These are phyloP conservation scores for Vultur gryphus DNA, from an alignment of 2,797 vertebrate species.

Conservation along the genomic window DNA sequence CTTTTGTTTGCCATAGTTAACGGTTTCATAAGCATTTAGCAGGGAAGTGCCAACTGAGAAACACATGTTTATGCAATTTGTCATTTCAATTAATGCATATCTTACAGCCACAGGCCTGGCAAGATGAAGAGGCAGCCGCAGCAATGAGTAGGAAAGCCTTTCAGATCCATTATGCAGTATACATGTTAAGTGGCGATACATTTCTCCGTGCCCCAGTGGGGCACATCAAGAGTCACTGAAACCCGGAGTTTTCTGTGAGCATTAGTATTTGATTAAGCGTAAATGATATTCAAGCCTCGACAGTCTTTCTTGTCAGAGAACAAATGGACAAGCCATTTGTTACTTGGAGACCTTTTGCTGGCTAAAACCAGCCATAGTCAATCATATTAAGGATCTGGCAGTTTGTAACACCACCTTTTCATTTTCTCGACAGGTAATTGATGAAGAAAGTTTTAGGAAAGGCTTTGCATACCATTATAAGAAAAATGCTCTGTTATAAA, in stretches of 20 bases:
- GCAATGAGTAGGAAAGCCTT: not conserved
- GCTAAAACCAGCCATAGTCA: slow-evolving; percentile 38
- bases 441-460: slow-evolving; percentile 20
- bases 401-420: not conserved
- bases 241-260: slow-evolving; percentile 18
- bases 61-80: not conserved
- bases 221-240: not conserved
- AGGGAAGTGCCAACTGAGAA: not conserved
- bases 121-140: not conserved
- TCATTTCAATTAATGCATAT: not conserved
- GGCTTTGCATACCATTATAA: not conserved
- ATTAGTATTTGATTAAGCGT: not conserved
- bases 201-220: not conserved
- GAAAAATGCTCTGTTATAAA: not conserved
- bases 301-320: slow-evolving; percentile 27
- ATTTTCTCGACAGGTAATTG: slow-evolving; percentile 38
- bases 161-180: not conserved
- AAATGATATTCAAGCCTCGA: not conserved
- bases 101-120: not conserved
- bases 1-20: not conserved
- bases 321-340: slow-evolving; percentile 44
- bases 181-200: not conserved
- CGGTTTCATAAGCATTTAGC: not conserved
- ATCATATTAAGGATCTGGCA: slow-evolving; percentile 46
- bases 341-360: slow-evolving; percentile 45